Conservation (phyloP, 1,140 invertebrate species). For the Tribolium castaneum region DNA sequence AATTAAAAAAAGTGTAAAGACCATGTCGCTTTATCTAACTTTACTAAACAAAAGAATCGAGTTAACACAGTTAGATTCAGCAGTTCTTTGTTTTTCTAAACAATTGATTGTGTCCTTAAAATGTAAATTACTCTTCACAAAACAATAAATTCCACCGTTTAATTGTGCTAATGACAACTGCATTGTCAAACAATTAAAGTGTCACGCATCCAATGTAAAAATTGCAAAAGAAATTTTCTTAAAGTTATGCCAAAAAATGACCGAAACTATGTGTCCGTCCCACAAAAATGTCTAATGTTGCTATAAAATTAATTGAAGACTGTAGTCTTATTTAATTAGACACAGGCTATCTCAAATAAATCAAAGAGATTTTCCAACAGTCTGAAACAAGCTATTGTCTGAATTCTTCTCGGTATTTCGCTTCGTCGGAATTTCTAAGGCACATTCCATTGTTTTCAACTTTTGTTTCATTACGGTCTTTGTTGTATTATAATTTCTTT, state of each 20-base stretch:
- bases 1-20: too few relatives aligned
- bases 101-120: too few relatives aligned
- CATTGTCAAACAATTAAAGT: too few relatives aligned
- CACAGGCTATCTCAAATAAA: slow-evolving; percentile 3
- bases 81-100: too few relatives aligned
- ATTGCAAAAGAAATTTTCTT: background rate
- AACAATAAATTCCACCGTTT: too few relatives aligned
- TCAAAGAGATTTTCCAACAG: slow-evolving; percentile 17
- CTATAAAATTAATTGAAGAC: background rate
- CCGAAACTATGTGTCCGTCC: background rate
- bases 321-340: background rate
- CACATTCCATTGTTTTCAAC: slow-evolving; percentile 40
- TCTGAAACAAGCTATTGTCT: slow-evolving; percentile 19
- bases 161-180: too few relatives aligned
- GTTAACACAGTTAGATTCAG: too few relatives aligned
- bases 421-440: slow-evolving; percentile 38
- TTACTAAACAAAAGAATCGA: too few relatives aligned
- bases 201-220: background rate
- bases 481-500: slow-evolving; percentile 17
- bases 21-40: too few relatives aligned
- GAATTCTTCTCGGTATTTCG: slow-evolving; percentile 11
- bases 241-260: background rate
- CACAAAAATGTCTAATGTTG: background rate
- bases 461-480: slow-evolving; percentile 43
- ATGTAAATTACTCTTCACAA: too few relatives aligned